Base-by-base conservation (phyloP, 2,888 invertebrate genomes). In the Hemaris fuciformis region DNA sequence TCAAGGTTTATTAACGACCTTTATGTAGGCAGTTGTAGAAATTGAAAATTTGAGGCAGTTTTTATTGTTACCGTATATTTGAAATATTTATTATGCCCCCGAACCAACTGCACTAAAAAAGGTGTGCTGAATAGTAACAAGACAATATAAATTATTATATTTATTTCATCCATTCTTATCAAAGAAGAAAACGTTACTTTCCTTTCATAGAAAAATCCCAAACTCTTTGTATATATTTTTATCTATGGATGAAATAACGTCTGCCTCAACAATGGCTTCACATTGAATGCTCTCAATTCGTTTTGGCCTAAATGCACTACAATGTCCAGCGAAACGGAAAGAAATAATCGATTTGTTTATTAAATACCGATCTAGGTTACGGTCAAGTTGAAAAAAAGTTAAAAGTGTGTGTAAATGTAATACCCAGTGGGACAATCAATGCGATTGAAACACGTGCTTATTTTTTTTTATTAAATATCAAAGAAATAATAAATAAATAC, bases 291-390 rank as follows among this genome's bases (percentile, higher is more conserved):
- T 53, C 15, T 53, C 18, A 25, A 27, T 53, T 20, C 18, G n/a
- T 53, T 18, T 27, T 18, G 15, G 53, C 15, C 53, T 53, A 31
- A 53, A 53, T 53, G 18, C 27, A 31, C 18, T 18, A 53, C 53
- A 20, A 31, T 53, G 27, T 7, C 27, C 25, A 27, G 27, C 48
- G 53, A 18, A 53, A 53, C 31, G 45, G 27, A 53, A 71, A 71
- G 71, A 71, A 71, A 61, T 68, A 71, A 71, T 57, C n/a, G n/a
- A 48, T 22, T 62, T 59, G 60, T 45, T 57, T 22, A n/a, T 38
- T 13, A 15, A 41, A 13, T 18, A 4, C 15, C 23, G 22, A 5
- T 53, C 0, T 57, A 53, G 53, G 31, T 43, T 31, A 27, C 34
- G 6, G 18, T 48, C 10, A 57, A 38, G 38, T 43, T 43, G n/a